Base-by-base conservation (phyloP, 1,140 invertebrate genomes). In the Drosophila neocordata region DNA sequence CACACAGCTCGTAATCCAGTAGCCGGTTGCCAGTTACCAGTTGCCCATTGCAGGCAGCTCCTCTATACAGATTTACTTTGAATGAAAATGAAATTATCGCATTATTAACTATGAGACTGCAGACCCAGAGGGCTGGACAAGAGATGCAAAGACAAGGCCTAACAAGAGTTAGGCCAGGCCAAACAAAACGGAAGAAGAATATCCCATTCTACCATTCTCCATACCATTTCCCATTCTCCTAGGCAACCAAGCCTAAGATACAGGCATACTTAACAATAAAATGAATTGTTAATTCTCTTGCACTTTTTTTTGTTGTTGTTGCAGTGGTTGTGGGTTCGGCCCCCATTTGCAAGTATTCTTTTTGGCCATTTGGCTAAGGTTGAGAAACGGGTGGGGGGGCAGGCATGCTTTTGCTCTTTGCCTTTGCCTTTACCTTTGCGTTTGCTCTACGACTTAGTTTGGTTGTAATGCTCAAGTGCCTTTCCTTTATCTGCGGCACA, bases 21-120 rank as follows among this genome's bases (percentile, higher is more conserved):
- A 87, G 82, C 79, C 38, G n/a, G 61, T 64, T 78, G 27, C 27
- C 27, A 63, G 82, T 87, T 88, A 83, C 79, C 38, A 11, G 61
- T 64, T 78, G 27, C 27, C 27, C 27, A 31, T 31, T 31, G 27
- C 27, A 31, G 27, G 4, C 65, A 52, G 60, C 65, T 66, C 58
- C 62, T 56, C 61, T 69, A 67, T 73, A 73, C 82, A 79, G 83
- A 87, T 87, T 87, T 87, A 79, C 83, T 79, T 88, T 88, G 83
- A 88, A 88, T 88, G 84, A 88, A 88, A 89, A 79, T 69, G 73
- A 88, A 88, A 88, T 88, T 88, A 88, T 88, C 83, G 83, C 83
- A 88, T 88, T 88, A 88, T 89, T 88, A 88, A 83, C 83, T 89
- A 83, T 73, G 69, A 87, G 70, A 41, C 55, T 38, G 60, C 44